These are phyloP conservation scores for Amphiprion ocellaris DNA, from an alignment of 2,113 vertebrate species.

Conservation along the genomic window DNA sequence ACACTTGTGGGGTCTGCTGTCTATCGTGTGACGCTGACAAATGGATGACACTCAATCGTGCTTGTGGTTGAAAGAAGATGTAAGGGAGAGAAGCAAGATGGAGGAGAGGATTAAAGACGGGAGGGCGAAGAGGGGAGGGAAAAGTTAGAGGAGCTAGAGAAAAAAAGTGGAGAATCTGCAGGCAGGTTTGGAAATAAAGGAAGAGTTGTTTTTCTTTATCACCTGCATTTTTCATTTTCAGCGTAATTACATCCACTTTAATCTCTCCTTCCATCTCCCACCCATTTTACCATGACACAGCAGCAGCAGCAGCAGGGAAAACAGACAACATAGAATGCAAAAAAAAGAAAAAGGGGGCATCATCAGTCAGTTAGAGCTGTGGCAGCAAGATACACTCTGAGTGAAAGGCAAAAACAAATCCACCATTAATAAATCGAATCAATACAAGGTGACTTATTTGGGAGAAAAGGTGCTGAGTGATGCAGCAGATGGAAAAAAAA, in stretches of 20 bases:
- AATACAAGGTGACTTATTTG: slow-evolving; percentile 24
- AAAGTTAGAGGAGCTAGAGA: neutral
- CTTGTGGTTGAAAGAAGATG: slow-evolving; percentile 72
- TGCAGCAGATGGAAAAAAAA: slow-evolving; percentile 10
- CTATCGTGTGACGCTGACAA: slow-evolving; percentile 71
- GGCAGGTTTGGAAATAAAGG: neutral
- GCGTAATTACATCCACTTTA: slow-evolving; percentile 35
- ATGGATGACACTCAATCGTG: slow-evolving; percentile 75
- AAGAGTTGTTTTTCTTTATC: slow-evolving; percentile 35
- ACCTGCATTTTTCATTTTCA: slow-evolving; percentile 46
- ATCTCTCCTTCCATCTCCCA: slow-evolving; percentile 32
- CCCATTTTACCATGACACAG: slow-evolving; percentile 31
- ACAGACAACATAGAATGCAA: slow-evolving; percentile 11
- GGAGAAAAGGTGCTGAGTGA: slow-evolving; percentile 12
- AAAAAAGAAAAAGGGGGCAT: neutral
- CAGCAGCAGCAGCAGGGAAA: slow-evolving; percentile 5
- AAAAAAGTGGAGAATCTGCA: neutral
- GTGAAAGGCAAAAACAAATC: neutral
- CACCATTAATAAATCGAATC: slow-evolving; percentile 17
- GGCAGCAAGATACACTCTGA: neutral
- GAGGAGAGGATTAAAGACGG: slow-evolving; percentile 40
- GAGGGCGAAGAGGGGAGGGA: neutral
- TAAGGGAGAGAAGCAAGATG: slow-evolving; percentile 54
- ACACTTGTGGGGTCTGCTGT: slow-evolving; percentile 65
- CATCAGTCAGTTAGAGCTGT: neutral